Base-by-base conservation (phyloP, 2,888 invertebrate genomes). In the Rhamphomyia laevipes region DNA sequence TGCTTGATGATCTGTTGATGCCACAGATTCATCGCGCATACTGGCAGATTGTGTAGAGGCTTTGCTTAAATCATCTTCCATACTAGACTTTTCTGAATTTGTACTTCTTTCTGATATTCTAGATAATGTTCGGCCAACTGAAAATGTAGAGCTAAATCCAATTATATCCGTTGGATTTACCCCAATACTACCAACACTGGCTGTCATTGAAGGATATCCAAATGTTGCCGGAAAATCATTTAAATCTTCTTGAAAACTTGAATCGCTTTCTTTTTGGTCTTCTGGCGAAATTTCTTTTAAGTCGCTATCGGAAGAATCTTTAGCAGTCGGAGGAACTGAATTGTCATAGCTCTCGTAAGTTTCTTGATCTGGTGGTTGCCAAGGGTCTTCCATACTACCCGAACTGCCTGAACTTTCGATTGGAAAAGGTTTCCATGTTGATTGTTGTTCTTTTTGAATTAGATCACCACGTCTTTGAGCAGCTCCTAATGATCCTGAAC, bases 51-150 rank as follows among this genome's bases (percentile, higher is more conserved):
- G 80, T 2, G 87, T 86, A 53, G 86, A 86, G 4, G 84, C 87
- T 68, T 88, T 89, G 30, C 88, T 88, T 0, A 86, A 85, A 71
- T 89, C 88, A 64, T 88, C 88, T 60, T 88, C 82, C 53, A 86
- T 82, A 61, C 88, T 88, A 3, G 86, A 86, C 66, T 89, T 89
- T 64, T 89, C 89, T 0, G 89, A 89, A 12, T 88, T 87, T 11
- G 90, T 90, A 56, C 89, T 90, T 41, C 89, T 76, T 69, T 91
- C 91, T 0, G 89, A 90, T 62, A 91, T 91, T 53, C 90, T 75
- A 1, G 89, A 89, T 27, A 90, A 73, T 0, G 90, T 90, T 41
- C 90, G 76, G 0, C 82, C 81, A 18, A 84, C 63, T 0, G 82
- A 81, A 68, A 86, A 88, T 42, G 82, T 82, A 51, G 82, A 77